Conservation (phyloP, 2,797 vertebrate genomes). For the Gymnoscopelus microlampas region DNA sequence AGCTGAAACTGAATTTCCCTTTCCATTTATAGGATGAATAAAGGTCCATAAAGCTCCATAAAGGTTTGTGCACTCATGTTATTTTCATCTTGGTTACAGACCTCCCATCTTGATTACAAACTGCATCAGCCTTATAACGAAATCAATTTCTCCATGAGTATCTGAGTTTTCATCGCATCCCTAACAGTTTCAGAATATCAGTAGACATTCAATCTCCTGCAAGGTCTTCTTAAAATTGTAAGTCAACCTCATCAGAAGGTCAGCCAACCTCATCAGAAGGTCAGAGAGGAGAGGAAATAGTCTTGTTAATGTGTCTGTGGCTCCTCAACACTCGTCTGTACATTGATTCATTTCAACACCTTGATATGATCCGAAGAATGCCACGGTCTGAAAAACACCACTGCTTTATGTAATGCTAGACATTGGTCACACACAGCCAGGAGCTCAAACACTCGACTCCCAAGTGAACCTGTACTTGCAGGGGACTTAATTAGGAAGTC, state of each 20-base stretch:
- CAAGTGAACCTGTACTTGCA: conserved; percentile 30
- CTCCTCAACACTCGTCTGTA: not conserved
- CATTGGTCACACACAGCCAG: conserved; percentile 22
- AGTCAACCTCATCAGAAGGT: not conserved
- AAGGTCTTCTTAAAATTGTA: conserved; percentile 8
- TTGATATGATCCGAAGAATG: conserved; percentile 20
- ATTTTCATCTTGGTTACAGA: too few relatives aligned
- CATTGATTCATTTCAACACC: conserved; percentile 33
- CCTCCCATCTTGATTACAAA: too few relatives aligned
- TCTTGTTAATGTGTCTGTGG: not conserved
- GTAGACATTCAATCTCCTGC: not conserved
- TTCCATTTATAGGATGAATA: too few relatives aligned
- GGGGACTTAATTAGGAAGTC: conserved; percentile 55
- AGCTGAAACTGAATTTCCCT: too few relatives aligned
- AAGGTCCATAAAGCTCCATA: too few relatives aligned
- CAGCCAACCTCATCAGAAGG: not conserved
- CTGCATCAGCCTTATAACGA: too few relatives aligned
- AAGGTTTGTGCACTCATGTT: too few relatives aligned
- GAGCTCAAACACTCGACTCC: conserved; percentile 18
- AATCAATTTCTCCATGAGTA: too few relatives aligned
- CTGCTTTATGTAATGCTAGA: conserved; percentile 26
- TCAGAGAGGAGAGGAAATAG: conserved; percentile 4
- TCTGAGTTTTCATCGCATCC: too few relatives aligned
- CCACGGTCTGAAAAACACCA: conserved; percentile 20
- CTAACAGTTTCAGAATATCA: not conserved